Percentiles rank a stretch among this genome's conserved stretches.
Evolutionary conservation across 1,140 invertebrate species (phyloP).

Genomic region (Vanessa tameamea): DNA sequence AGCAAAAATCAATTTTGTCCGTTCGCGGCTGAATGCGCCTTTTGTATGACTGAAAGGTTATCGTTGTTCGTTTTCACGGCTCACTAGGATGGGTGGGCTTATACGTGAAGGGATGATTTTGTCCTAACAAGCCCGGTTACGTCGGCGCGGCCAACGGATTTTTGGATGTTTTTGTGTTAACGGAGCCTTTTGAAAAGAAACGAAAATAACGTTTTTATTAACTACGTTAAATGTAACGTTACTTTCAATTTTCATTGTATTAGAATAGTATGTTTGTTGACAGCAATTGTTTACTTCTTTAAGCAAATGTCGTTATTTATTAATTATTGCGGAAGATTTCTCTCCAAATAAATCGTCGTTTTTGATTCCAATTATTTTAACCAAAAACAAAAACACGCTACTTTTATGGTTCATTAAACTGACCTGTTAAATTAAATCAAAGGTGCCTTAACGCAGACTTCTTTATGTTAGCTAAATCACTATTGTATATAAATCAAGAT

Average conservation of each 20-base stretch:
- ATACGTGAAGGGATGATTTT: constrained; percentile 46
- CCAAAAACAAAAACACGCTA: too few relatives aligned
- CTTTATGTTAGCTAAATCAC: too few relatives aligned
- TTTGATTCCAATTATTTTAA: too few relatives aligned
- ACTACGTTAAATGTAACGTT: neutral
- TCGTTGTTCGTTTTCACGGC: constrained; percentile 71
- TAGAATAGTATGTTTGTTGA: too few relatives aligned
- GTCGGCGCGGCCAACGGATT: constrained; percentile 8
- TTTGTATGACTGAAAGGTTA: constrained; percentile 73
- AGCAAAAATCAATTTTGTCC: constrained; percentile 74
- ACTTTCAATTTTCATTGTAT: neutral
- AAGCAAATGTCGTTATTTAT: too few relatives aligned
- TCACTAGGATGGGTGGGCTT: constrained; percentile 53
- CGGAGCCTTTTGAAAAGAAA: neutral
- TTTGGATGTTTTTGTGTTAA: constrained; percentile 8
- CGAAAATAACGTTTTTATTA: neutral
- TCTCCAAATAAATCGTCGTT: too few relatives aligned
- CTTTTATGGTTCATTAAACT: too few relatives aligned
- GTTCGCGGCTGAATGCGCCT: constrained; percentile 64
- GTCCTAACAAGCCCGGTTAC: constrained; percentile 54
- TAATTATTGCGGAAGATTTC: too few relatives aligned
- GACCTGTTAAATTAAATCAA: too few relatives aligned
- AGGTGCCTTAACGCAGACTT: too few relatives aligned
- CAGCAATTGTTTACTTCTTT: too few relatives aligned
- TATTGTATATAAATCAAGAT: too few relatives aligned